These are phyloP conservation scores for Synergus laeviventris DNA, from an alignment of 2,888 invertebrate genomes.

Conservation along the genomic window DNA sequence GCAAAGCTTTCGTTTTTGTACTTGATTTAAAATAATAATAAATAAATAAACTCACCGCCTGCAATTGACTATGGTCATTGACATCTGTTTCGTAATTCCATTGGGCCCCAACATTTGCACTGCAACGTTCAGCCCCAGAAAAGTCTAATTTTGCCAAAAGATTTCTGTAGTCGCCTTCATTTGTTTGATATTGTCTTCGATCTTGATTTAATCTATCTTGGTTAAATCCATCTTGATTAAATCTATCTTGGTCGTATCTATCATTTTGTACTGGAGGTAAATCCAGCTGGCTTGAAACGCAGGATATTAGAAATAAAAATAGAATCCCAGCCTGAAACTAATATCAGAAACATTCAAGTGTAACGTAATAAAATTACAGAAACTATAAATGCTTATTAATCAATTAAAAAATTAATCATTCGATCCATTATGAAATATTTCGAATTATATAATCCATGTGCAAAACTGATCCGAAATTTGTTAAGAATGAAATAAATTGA, in stretches of 20 bases:
- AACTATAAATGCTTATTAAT: not conserved
- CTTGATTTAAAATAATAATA: not conserved
- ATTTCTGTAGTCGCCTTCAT: constrained; percentile 64
- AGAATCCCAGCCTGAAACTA: constrained; percentile 57
- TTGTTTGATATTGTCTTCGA: constrained; percentile 46
- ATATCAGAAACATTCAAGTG: constrained; percentile 16
- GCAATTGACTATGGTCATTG: constrained; percentile 87
- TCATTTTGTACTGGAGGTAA: constrained; percentile 67
- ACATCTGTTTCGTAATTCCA: constrained; percentile 94
- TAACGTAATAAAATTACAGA: not conserved
- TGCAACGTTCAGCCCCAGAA: constrained; percentile 88
- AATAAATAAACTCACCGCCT: constrained; percentile 84
- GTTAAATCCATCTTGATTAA: constrained; percentile 48
- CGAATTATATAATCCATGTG: not conserved
- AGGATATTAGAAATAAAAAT: constrained; percentile 53
- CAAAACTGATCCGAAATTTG: not conserved
- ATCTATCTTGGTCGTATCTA: constrained; percentile 50
- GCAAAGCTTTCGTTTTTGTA: no score
- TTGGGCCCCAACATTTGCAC: constrained; percentile 90
- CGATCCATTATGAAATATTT: not conserved
- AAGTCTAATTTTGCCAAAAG: constrained; percentile 84
- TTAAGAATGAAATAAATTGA: no score
- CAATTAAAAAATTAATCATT: not conserved
- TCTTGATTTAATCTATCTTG: constrained; percentile 6
- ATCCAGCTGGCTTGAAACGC: constrained; percentile 66